Percentiles rank a stretch among this genome's conserved stretches.
phyloP scores from a whole-genome alignment of 2,888 invertebrate species.

The Melanotus villosus region DNA sequence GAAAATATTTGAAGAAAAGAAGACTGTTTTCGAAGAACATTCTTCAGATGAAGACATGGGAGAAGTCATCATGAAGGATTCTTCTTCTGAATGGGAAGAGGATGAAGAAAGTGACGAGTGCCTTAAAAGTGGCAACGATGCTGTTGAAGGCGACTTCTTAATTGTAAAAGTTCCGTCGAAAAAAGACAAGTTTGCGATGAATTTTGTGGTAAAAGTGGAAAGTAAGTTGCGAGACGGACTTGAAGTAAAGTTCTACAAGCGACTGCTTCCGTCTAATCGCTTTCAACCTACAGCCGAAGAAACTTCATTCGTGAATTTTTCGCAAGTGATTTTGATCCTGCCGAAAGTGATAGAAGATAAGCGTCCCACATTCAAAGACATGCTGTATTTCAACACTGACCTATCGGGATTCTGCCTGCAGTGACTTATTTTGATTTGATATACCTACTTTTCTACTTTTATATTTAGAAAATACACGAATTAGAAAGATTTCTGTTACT shows the following conservation, averaged over 20 bases:
- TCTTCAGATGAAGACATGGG: constrained; percentile 5
- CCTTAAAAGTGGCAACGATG: neutral
- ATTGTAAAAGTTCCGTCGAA: constrained; percentile 14
- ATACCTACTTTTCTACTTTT: no score
- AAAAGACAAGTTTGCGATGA: constrained; percentile 3
- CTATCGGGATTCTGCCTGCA: neutral
- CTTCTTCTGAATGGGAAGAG: neutral
- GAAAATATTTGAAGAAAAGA: neutral
- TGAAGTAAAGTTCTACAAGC: constrained; percentile 14
- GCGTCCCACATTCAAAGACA: neutral
- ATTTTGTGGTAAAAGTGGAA: constrained; percentile 1
- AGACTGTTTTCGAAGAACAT: neutral
- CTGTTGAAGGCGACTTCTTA: neutral
- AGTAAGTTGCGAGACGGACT: constrained; percentile 13
- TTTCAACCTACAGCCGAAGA: constrained; percentile 1
- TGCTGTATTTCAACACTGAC: constrained; percentile 1
- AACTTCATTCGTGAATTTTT: neutral
- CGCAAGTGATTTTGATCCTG: constrained; percentile 9
- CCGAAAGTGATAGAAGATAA: neutral
- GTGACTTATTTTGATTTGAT: neutral
- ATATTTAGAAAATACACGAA: no score
- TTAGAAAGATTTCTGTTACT: no score
- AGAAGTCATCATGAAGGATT: no score
- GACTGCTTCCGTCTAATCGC: constrained; percentile 15
- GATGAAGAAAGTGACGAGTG: constrained; percentile 13